These are phyloP conservation scores for Eurois occulta DNA, from an alignment of 2,888 invertebrate species.

Conservation along the genomic window DNA sequence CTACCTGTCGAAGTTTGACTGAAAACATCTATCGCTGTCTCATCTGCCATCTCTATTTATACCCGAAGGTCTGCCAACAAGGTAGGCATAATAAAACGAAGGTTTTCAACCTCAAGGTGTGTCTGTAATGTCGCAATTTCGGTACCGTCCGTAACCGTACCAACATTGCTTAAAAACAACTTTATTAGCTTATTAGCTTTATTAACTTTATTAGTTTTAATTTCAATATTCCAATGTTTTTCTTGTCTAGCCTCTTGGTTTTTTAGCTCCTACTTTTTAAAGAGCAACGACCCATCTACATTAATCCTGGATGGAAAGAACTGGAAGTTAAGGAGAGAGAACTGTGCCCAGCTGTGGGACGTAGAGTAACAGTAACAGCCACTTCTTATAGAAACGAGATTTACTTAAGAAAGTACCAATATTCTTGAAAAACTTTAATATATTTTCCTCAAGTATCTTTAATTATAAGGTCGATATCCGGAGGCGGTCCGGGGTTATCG, in stretches of 20 bases:
- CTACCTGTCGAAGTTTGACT: conserved; percentile 24
- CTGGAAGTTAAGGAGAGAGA: neutral
- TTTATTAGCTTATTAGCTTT: no score
- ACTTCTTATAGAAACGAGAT: neutral
- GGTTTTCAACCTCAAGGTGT: conserved; percentile 40
- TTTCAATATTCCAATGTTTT: neutral
- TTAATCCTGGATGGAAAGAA: neutral
- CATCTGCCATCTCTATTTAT: conserved; percentile 46
- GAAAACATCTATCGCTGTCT: conserved; percentile 37
- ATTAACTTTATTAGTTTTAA: neutral
- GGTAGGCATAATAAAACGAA: conserved; percentile 52
- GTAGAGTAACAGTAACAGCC: neutral
- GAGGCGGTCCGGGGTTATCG: conserved; percentile 68
- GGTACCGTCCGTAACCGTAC: conserved; percentile 9
- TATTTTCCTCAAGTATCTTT: conserved; percentile 56
- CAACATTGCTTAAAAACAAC: conserved; percentile 8
- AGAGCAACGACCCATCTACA: neutral
- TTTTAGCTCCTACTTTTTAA: neutral
- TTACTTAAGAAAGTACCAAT: neutral
- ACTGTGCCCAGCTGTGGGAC: neutral
- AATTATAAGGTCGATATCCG: conserved; percentile 66
- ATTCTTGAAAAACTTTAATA: conserved; percentile 19
- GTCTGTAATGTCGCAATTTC: conserved; percentile 44
- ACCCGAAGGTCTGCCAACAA: conserved; percentile 48
- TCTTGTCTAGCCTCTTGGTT: neutral